Conservation (phyloP, 2,888 invertebrate species). For the Noctuana brunneofusca region DNA sequence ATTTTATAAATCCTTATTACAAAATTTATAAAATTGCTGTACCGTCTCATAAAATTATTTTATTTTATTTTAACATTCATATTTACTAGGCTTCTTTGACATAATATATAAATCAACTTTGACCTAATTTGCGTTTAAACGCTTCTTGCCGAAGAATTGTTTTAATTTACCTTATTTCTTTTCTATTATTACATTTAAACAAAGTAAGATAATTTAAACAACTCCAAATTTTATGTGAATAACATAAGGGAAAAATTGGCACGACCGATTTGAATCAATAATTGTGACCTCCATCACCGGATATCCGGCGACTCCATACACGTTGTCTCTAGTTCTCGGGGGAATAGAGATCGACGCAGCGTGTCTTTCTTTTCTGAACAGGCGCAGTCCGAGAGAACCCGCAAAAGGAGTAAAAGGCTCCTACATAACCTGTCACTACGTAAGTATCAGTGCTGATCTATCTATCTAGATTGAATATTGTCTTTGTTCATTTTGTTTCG, state of each 20-base stretch:
- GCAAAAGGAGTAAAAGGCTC: conserved; percentile 84
- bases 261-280: conserved; percentile 44
- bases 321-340: conserved; percentile 77
- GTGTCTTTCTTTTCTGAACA: conserved; percentile 82
- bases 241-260: conserved; percentile 22
- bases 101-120: not conserved
- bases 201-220: not conserved
- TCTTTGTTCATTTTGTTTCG: conserved; percentile 48
- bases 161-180: conserved; percentile 11
- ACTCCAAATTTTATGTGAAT: not conserved
- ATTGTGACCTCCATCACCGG: conserved; percentile 58
- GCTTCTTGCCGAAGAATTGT: not conserved
- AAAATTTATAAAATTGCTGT: conserved; percentile 73
- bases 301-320: conserved; percentile 78
- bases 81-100: not conserved
- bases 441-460: conserved; percentile 71
- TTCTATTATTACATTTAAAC: not conserved
- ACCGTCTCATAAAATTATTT: conserved; percentile 63
- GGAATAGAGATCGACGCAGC: conserved; percentile 77
- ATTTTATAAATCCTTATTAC: conserved; percentile 60
- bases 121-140: conserved; percentile 21
- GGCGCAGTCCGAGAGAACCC: conserved; percentile 81
- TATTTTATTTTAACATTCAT: conserved; percentile 47
- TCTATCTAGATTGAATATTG: conserved; percentile 52
- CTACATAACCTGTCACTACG: conserved; percentile 83